These are phyloP conservation scores for Argyresthia goedartella DNA, from an alignment of 2,888 invertebrate genomes.

Conservation along the genomic window DNA sequence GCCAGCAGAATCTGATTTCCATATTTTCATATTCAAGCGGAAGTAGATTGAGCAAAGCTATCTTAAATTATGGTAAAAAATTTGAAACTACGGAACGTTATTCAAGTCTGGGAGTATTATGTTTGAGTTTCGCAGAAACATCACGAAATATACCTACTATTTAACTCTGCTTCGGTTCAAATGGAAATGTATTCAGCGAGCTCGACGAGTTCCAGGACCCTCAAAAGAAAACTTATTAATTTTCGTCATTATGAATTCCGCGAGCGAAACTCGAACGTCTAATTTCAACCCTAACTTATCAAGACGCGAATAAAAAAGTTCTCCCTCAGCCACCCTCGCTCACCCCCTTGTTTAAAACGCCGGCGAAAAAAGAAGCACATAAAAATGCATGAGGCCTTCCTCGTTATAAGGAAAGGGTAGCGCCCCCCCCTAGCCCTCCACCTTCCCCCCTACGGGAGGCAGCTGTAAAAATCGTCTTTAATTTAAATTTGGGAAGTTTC, in stretches of 20 bases:
- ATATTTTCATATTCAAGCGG: too few species aligned
- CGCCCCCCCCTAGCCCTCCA: conserved; percentile 49
- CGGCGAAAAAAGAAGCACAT: conserved; percentile 73
- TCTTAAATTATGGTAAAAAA: too few species aligned
- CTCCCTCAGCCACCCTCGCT: conserved; percentile 60
- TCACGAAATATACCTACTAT: conserved; percentile 2
- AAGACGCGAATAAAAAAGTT: conserved; percentile 72
- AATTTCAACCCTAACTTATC: conserved; percentile 73
- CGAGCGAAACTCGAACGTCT: conserved; percentile 71
- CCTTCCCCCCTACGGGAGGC: conserved; percentile 50
- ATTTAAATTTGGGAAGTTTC: conserved; percentile 72
- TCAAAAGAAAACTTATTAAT: conserved; percentile 71
- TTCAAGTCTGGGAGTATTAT: too few species aligned
- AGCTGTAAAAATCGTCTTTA: conserved; percentile 72
- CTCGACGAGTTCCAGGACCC: conserved; percentile 43
- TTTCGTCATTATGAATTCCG: conserved; percentile 72
- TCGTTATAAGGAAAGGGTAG: conserved; percentile 73
- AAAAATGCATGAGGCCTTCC: conserved; percentile 74
- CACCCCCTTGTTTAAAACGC: conserved; percentile 73
- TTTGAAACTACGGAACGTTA: too few species aligned
- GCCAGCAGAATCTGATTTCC: too few species aligned
- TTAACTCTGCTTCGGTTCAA: conserved; percentile 1
- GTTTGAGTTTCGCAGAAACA: neutral
- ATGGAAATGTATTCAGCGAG: conserved; percentile 25
- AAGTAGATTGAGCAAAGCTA: too few species aligned